Evolutionary conservation across 2,888 invertebrate species (phyloP).

Genomic region (Smittia aterrima): DNA sequence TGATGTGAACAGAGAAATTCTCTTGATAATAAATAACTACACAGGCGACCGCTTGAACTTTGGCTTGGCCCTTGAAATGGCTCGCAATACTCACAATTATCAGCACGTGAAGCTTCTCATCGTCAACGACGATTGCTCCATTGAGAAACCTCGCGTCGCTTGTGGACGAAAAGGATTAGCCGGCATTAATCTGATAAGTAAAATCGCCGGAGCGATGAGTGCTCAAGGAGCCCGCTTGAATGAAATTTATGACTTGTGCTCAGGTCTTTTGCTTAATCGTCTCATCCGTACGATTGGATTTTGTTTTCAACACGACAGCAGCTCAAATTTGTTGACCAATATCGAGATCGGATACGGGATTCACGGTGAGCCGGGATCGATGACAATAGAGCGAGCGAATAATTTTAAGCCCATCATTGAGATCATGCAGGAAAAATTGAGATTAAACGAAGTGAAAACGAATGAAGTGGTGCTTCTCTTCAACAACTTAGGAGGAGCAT

Average conservation of each 20-base stretch:
- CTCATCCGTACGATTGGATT: constrained; percentile 53
- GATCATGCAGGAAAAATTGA: constrained; percentile 56
- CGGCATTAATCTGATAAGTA: constrained; percentile 57
- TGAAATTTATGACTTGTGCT: constrained; percentile 58
- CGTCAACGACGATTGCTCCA: constrained; percentile 70
- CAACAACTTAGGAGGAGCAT: constrained; percentile 76
- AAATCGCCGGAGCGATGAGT: constrained; percentile 76
- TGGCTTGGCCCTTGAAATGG: constrained; percentile 75
- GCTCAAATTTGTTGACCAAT: constrained; percentile 49
- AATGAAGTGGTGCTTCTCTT: constrained; percentile 63
- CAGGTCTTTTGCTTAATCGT: constrained; percentile 51
- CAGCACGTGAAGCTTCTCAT: constrained; percentile 60
- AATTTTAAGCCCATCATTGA: constrained; percentile 55
- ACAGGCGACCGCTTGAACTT: constrained; percentile 78
- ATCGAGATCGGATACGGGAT: constrained; percentile 65
- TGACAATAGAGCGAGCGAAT: constrained; percentile 54
- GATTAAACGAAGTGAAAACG: constrained; percentile 43
- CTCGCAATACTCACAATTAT: constrained; percentile 61
- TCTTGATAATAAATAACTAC: constrained; percentile 73
- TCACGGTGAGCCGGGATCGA: constrained; percentile 59
- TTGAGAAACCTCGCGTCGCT: constrained; percentile 54
- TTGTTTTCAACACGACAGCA: constrained; percentile 28
- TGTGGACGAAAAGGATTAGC: constrained; percentile 65
- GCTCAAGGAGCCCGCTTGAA: constrained; percentile 59
- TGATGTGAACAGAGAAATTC: constrained; percentile 55